These are phyloP conservation scores for Vimba vimba DNA, from an alignment of 2,113 vertebrate genomes.

Conservation along the genomic window DNA sequence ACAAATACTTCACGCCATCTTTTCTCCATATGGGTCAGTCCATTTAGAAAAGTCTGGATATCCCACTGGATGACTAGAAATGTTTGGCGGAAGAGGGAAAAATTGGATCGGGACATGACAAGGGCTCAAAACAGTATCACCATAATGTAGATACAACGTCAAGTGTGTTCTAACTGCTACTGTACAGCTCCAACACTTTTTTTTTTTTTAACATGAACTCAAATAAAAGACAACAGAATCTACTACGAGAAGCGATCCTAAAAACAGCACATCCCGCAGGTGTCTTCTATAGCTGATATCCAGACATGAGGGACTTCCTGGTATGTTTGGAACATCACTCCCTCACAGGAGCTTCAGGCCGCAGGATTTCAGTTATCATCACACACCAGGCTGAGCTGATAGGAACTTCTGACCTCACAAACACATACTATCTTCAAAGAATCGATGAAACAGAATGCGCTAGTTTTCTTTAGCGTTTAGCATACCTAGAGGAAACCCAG, in stretches of 20 bases:
- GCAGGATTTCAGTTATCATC: conserved; percentile 8
- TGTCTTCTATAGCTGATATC: conserved; percentile 9
- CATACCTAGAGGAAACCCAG: conserved; percentile 1
- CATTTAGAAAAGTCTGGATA: too few species aligned
- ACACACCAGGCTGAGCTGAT: not conserved
- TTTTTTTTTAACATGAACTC: not conserved
- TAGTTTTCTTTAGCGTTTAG: not conserved
- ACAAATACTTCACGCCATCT: too few species aligned
- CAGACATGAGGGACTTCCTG: not conserved
- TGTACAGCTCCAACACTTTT: not conserved
- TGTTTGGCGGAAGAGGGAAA: too few species aligned
- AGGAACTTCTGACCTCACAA: conserved; percentile 23
- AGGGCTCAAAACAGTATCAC: too few species aligned
- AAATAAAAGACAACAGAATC: not conserved
- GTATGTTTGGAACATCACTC: not conserved
- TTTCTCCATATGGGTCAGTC: too few species aligned
- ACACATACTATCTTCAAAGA: conserved; percentile 16
- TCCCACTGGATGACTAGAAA: too few species aligned
- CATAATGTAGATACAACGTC: too few species aligned
- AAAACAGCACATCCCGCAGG: not conserved
- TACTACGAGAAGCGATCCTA: not conserved
- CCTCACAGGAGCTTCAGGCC: not conserved
- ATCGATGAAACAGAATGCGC: not conserved
- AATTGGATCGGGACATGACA: too few species aligned
- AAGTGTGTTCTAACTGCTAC: too few species aligned